Conservation (phyloP, 2,888 invertebrate species). For the Salticus scenicus region DNA sequence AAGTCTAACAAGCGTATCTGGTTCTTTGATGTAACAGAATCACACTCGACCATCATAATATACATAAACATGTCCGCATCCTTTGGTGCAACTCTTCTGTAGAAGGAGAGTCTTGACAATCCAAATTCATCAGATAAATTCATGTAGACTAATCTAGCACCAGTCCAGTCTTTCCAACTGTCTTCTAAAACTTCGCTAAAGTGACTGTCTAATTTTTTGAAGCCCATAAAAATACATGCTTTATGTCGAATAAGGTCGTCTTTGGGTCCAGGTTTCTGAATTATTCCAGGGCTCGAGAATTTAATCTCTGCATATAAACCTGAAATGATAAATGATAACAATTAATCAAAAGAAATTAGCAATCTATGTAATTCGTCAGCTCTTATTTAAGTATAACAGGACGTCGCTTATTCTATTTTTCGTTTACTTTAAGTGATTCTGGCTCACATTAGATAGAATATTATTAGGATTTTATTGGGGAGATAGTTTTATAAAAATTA, state of each 20-base stretch:
- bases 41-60: constrained; percentile 76
- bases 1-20: constrained; percentile 76
- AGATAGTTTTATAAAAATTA: too few relatives aligned
- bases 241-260: constrained; percentile 19
- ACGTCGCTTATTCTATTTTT: too few relatives aligned
- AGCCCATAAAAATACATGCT: constrained; percentile 74
- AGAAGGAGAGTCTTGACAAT: constrained; percentile 76
- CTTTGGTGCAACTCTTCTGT: constrained; percentile 75
- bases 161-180: constrained; percentile 78
- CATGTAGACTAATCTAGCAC: constrained; percentile 76
- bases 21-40: constrained; percentile 74
- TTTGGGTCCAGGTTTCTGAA: constrained; percentile 27
- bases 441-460: too few relatives aligned
- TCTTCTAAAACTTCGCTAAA: constrained; percentile 75
- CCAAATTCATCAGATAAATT: constrained; percentile 76
- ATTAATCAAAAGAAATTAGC: too few relatives aligned
- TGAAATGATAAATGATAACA: constrained; percentile 2
- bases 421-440: too few relatives aligned
- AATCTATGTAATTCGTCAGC: too few relatives aligned
- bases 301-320: constrained; percentile 68
- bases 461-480: too few relatives aligned
- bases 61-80: constrained; percentile 77
- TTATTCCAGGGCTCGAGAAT: constrained; percentile 24
- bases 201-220: constrained; percentile 76
- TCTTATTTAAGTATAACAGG: too few relatives aligned